These are phyloP conservation scores for Conopomorpha cramerella DNA, from an alignment of 1,140 invertebrate genomes.

Conservation along the genomic window DNA sequence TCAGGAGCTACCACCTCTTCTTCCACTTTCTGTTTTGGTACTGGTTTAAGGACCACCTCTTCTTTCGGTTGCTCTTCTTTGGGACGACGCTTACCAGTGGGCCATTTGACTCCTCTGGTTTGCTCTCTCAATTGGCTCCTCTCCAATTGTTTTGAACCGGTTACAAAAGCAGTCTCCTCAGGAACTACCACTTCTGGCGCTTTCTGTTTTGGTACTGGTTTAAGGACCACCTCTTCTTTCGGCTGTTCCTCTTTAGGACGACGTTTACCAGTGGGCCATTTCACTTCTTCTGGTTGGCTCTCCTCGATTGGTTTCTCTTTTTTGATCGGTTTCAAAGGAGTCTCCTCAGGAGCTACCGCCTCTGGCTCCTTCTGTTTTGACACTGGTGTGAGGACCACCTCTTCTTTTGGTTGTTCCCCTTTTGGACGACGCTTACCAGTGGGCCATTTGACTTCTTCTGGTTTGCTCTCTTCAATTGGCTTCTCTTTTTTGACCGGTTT, in stretches of 20 bases:
- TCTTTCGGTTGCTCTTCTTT: constrained; percentile 41
- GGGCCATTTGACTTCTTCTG: constrained; percentile 6
- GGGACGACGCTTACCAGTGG: constrained; percentile 26
- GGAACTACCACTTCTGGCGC: too few species aligned
- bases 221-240: too few species aligned
- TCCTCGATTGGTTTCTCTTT: constrained; percentile 3
- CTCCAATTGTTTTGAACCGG: too few species aligned
- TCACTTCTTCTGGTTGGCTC: too few species aligned
- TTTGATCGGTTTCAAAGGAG: constrained; percentile 1
- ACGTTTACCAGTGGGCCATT: too few species aligned
- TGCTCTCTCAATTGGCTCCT: too few species aligned
- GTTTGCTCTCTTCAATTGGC: constrained; percentile 7
- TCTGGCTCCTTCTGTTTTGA: constrained; percentile 11
- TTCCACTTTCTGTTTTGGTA: constrained; percentile 24
- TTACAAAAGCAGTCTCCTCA: too few species aligned
- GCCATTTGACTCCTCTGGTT: constrained; percentile 26
- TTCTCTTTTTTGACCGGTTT: too few species aligned
- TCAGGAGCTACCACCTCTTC: constrained; percentile 15
- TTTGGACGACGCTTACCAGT: too few species aligned
- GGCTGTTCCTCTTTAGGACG: too few species aligned
- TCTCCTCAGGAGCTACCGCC: constrained; percentile 4
- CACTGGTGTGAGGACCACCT: constrained; percentile 25
- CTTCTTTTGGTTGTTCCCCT: constrained; percentile 5
- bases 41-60: constrained; percentile 54
- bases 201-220: too few species aligned